Conservation (phyloP, 2,113 vertebrate species). For the Neolamprologus caudopunctatus region DNA sequence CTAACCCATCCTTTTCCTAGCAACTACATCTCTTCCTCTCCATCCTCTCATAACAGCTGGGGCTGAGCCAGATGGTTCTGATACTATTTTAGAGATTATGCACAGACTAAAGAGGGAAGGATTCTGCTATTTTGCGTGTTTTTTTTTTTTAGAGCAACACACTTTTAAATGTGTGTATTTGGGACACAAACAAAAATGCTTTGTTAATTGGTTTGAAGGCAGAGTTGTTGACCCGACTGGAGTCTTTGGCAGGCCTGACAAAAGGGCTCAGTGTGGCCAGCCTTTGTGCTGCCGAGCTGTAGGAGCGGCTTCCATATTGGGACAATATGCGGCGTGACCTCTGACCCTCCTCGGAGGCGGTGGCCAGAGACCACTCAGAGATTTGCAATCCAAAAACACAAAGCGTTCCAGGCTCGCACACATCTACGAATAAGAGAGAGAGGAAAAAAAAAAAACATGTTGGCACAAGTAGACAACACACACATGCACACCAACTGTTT, state of each 20-base stretch:
- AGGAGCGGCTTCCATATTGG: constrained; percentile 58
- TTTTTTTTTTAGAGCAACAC: neutral
- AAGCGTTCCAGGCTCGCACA: constrained; percentile 18
- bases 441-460: neutral
- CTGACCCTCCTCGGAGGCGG: constrained; percentile 46
- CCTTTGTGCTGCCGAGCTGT: constrained; percentile 38
- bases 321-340: constrained; percentile 59
- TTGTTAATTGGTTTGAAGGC: constrained; percentile 30
- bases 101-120: neutral
- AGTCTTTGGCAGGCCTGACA: constrained; percentile 49
- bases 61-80: constrained; percentile 37
- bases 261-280: constrained; percentile 54
- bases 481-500: constrained; percentile 64
- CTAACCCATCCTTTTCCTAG: constrained; percentile 10
- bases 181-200: constrained; percentile 12
- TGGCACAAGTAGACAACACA: constrained; percentile 38
- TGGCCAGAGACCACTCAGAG: constrained; percentile 1
- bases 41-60: constrained; percentile 45
- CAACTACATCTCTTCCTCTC: constrained; percentile 32
- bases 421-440: neutral
- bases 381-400: constrained; percentile 32
- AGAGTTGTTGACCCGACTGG: constrained; percentile 32
- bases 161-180: neutral
- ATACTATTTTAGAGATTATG: constrained; percentile 34
- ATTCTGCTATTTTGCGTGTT: neutral